A percentile compares a stretch with the other conserved stretches of the same genome.
Evolutionary conservation across 2,797 vertebrate species (phyloP).

Genomic region (Enteromius radiatus): DNA sequence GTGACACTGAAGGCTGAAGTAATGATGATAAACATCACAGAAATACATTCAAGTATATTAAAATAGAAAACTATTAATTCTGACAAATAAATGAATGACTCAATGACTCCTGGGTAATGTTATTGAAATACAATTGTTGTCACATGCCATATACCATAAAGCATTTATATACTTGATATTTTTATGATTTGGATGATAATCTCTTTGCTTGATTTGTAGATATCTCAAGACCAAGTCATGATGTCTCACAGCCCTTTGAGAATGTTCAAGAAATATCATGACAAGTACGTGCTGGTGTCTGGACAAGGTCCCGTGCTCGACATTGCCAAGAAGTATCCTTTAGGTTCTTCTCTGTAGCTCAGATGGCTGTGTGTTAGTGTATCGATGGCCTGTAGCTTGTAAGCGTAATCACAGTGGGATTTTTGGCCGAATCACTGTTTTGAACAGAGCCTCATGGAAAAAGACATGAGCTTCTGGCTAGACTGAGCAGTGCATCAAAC

Average conservation of each 20-base stretch:
- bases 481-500: neutral
- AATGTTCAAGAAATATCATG: constrained; percentile 84
- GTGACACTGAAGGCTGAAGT: no score
- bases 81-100: no score
- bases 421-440: neutral
- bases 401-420: neutral
- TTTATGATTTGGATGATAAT: neutral
- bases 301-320: constrained; percentile 88
- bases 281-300: constrained; percentile 87
- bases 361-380: neutral
- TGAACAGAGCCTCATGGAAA: neutral
- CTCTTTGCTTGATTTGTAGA: constrained; percentile 67
- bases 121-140: no score
- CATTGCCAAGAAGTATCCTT: constrained; percentile 89
- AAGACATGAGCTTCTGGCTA: neutral
- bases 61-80: neutral
- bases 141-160: neutral
- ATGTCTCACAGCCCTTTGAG: constrained; percentile 88
- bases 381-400: neutral
- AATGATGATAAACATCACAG: no score
- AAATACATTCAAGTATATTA: neutral
- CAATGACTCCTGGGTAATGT: no score
- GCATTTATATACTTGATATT: no score
- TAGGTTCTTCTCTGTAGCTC: neutral
- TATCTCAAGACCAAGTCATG: constrained; percentile 86